Base-by-base conservation (phyloP, 2,888 invertebrate species). In the Endomychus coccineus region DNA sequence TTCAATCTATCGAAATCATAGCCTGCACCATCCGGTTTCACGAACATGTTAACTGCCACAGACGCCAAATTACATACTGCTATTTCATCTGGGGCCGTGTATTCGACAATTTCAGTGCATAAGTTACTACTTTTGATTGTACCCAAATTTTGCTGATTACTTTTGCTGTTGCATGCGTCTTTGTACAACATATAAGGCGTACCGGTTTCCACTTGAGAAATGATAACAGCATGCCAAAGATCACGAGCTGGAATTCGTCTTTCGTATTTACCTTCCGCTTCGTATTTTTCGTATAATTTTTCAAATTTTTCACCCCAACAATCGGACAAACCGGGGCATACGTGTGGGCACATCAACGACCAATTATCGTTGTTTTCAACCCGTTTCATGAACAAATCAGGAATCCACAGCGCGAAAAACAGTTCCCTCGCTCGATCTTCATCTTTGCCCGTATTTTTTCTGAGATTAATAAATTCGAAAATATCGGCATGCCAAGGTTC, bases 401-500 rank as follows among this genome's bases (percentile, higher is more conserved):
- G 94, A 49, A 98, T 89, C 97, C 98, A 98, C 16, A 99, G 64
- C 0, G 89, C 97, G 64, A 90, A 96, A 66, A 97, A 98, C 21
- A 99, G 69, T 66, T 98, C 97, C 34, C 97, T 74, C 0, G 97
- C 96, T 27, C 97, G 74, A 21, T 82, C 73, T 65, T 97, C 96
- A 62, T 97, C 97, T 59, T 90, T 90, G 0, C 97, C 85, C 1
- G 91, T 94, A 61, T 97, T 98, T 62, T 95, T 96, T 59, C 85
- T 90, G 31, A 96, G 70, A 60, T 96, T 88, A 32, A 98, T 69
- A 67, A 96, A 98, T 41, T 92, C 92, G 61, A 95, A 90, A 40
- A 98, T 73, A 64, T 98, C 97, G 0, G 91, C 84, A 69, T 99
- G 98, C 98, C 98, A 98, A 0, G 98, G 98, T 66, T 98, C 98